Conservation (phyloP, 2,113 vertebrate genomes). For the Rallus limicola region DNA sequence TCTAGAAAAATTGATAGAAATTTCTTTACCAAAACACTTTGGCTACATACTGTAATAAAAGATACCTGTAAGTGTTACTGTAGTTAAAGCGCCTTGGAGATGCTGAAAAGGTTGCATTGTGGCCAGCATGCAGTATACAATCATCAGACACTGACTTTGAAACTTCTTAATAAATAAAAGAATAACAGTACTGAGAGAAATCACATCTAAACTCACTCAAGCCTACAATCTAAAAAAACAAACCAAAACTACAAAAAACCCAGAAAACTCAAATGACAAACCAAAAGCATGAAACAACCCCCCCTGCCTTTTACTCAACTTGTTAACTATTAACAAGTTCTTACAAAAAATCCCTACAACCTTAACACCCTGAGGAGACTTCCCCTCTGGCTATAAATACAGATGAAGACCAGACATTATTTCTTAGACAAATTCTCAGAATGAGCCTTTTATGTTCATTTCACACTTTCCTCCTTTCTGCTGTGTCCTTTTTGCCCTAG, state of each 20-base stretch:
- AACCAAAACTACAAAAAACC: not conserved
- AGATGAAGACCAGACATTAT: not conserved
- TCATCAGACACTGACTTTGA: not conserved
- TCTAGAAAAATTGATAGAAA: not conserved
- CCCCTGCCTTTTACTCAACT: not conserved
- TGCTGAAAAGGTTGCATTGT: not conserved
- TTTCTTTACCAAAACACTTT: not conserved
- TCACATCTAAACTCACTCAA: not conserved
- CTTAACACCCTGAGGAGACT: not conserved
- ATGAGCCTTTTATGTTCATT: not conserved
- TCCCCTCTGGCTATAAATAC: not conserved
- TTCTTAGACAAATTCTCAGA: not conserved
- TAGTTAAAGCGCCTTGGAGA: constrained; percentile 1
- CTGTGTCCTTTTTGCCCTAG: not conserved
- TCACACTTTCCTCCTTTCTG: not conserved
- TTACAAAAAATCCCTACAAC: not conserved
- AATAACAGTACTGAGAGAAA: not conserved
- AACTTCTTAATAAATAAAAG: not conserved
- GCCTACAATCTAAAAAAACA: not conserved
- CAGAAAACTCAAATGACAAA: not conserved
- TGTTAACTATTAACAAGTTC: not conserved
- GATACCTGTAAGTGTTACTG: not conserved
- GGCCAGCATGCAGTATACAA: not conserved
- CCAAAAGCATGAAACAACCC: not conserved
- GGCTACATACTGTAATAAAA: not conserved